Percentiles rank a stretch among this genome's conserved stretches.
These are phyloP conservation scores for Montipora sp. DNA, from an alignment of 64 coral and sea anemone species.

Conservation along the genomic window DNA sequence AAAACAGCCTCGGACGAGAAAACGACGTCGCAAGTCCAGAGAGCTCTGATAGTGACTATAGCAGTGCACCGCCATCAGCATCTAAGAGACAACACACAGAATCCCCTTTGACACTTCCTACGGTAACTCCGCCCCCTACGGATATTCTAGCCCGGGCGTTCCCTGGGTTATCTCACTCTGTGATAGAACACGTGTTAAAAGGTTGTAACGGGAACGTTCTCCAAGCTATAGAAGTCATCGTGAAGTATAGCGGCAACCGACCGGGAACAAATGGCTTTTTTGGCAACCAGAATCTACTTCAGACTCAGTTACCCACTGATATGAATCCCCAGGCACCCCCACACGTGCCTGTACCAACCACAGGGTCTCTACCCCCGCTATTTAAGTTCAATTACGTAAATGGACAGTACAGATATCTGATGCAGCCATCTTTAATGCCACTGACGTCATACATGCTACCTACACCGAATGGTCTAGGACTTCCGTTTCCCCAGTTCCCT, in stretches of 20 bases:
- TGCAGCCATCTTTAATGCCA: slow-evolving; percentile 84
- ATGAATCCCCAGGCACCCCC: slow-evolving; percentile 43
- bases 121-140: slow-evolving; percentile 39
- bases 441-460: slow-evolving; percentile 71
- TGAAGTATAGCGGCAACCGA: slow-evolving; percentile 53
- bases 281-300: slow-evolving; percentile 5
- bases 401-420: slow-evolving; percentile 76
- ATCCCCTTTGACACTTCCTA: slow-evolving; percentile 22
- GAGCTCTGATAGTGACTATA: slow-evolving; percentile 42
- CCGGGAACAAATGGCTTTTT: background rate
- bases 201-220: slow-evolving; percentile 92
- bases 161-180: slow-evolving; percentile 62
- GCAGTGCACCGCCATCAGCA: background rate
- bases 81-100: slow-evolving; percentile 21
- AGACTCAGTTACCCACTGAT: slow-evolving; percentile 23
- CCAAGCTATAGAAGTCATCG: slow-evolving; percentile 96
- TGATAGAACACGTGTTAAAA: slow-evolving; percentile 84
- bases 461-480: slow-evolving; percentile 4
- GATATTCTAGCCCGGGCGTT: slow-evolving; percentile 83
- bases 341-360: background rate
- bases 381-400: slow-evolving; percentile 79
- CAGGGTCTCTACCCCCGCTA: slow-evolving; percentile 59
- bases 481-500: slow-evolving; percentile 47
- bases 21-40: slow-evolving; percentile 2
- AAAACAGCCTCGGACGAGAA: slow-evolving; percentile 23